Percentiles rank a stretch among this genome's conserved stretches.
These are phyloP conservation scores for Spodoptera picta DNA, from an alignment of 2,888 invertebrate species.

Conservation along the genomic window DNA sequence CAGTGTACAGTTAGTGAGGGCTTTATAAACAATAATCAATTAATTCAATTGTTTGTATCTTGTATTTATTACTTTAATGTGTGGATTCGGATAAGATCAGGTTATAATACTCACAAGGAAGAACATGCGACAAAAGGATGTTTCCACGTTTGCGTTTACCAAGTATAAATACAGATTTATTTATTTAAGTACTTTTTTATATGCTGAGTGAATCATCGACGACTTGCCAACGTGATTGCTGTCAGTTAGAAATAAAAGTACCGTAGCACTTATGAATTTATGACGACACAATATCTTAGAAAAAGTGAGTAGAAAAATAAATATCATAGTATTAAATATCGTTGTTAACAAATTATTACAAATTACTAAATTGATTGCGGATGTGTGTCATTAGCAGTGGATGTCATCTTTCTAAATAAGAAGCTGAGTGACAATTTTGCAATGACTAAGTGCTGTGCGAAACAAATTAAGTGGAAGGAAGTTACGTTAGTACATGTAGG, in stretches of 20 bases:
- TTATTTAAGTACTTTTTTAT: slow-evolving; percentile 13
- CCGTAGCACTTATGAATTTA: slow-evolving; percentile 21
- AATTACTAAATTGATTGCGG: slow-evolving; percentile 26
- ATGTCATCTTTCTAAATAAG: slow-evolving; percentile 33
- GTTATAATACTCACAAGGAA: not conserved
- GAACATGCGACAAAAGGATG: slow-evolving; percentile 3
- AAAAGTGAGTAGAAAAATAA: not conserved
- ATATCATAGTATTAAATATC: not conserved
- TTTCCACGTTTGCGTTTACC: slow-evolving; percentile 5
- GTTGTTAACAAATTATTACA: slow-evolving; percentile 13
- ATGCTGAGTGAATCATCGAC: slow-evolving; percentile 27
- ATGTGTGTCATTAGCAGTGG: slow-evolving; percentile 28
- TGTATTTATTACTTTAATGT: slow-evolving; percentile 11
- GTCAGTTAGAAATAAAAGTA: slow-evolving; percentile 25
- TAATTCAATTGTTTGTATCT: slow-evolving; percentile 30
- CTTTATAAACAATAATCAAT: slow-evolving; percentile 44
- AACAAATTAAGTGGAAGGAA: slow-evolving; percentile 37
- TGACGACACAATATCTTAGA: slow-evolving; percentile 6
- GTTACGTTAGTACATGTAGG: slow-evolving; percentile 25
- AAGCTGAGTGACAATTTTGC: slow-evolving; percentile 25
- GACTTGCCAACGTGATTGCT: slow-evolving; percentile 12
- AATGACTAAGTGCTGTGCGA: slow-evolving; percentile 19
- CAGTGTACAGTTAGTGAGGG: slow-evolving; percentile 57
- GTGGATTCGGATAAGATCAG: slow-evolving; percentile 11
- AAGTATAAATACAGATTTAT: slow-evolving; percentile 11